These are phyloP conservation scores for Scaeva pyrastri DNA, from an alignment of 2,888 invertebrate species.

Conservation along the genomic window DNA sequence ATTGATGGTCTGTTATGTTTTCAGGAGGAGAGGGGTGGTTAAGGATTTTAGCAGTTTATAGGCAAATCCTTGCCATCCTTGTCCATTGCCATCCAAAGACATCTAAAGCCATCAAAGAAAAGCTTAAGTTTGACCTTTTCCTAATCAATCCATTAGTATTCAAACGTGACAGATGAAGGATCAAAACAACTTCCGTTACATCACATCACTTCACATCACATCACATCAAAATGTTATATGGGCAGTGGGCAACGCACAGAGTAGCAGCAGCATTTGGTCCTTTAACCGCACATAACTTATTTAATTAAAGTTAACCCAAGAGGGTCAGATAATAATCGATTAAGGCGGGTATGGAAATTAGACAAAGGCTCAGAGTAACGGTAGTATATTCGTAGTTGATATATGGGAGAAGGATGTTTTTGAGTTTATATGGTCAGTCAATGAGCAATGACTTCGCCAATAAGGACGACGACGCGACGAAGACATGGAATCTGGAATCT, in stretches of 20 bases:
- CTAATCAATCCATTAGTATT: conserved; percentile 70
- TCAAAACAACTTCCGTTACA: conserved; percentile 51
- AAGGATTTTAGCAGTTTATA: neutral
- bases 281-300: conserved; percentile 68
- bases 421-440: conserved; percentile 18
- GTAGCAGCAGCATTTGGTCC: conserved; percentile 12
- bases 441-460: neutral
- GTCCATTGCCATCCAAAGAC: neutral
- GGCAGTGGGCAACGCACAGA: neutral
- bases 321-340: conserved; percentile 72
- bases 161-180: conserved; percentile 58
- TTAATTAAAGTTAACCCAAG: conserved; percentile 71
- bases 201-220: neutral
- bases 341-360: conserved; percentile 60
- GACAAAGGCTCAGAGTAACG: neutral
- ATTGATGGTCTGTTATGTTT: conserved; percentile 49
- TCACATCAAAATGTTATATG: too few relatives aligned
- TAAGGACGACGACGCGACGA: neutral
- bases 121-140: conserved; percentile 60
- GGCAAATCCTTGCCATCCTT: conserved; percentile 1
- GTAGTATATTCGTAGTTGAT: neutral
- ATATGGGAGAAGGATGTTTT: neutral
- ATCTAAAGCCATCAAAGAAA: conserved; percentile 36
- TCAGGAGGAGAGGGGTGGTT: conserved; percentile 20
- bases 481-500: neutral